These are phyloP conservation scores for Helicolenus hilgendorfi DNA, from an alignment of 2,797 vertebrate species.

Conservation along the genomic window DNA sequence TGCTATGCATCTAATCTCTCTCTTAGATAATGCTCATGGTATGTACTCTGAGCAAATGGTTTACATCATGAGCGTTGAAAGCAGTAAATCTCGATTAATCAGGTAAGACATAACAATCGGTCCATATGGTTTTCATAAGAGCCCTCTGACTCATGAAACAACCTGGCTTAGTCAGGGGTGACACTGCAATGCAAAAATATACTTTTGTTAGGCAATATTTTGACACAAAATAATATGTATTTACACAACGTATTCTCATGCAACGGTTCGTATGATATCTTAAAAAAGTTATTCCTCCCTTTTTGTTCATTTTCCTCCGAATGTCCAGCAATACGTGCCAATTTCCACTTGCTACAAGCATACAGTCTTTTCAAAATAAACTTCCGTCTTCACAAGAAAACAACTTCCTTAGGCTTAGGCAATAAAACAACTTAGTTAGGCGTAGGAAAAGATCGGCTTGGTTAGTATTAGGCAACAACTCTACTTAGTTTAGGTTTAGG, in stretches of 20 bases:
- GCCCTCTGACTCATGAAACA: background rate
- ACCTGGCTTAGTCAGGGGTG: background rate
- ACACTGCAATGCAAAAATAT: background rate
- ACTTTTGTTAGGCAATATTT: background rate
- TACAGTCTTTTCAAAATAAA: background rate
- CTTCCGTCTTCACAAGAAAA: background rate
- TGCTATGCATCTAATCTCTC: constrained; percentile 54
- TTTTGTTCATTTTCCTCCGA: background rate
- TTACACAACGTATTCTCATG: no score
- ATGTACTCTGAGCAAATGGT: constrained; percentile 48
- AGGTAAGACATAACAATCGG: constrained; percentile 35
- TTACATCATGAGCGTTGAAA: constrained; percentile 39
- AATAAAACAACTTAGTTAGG: background rate
- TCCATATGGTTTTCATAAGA: constrained; percentile 54
- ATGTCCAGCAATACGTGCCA: background rate
- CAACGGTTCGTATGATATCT: no score
- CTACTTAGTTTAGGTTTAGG: background rate
- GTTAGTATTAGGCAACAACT: no score
- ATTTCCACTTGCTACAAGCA: background rate
- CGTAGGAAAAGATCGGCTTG: no score
- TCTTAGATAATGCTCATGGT: constrained; percentile 56
- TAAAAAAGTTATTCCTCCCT: background rate
- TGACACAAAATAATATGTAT: background rate
- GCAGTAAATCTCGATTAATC: constrained; percentile 55
- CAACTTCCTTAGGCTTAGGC: background rate